Base-by-base conservation (phyloP, 2,888 invertebrate species). In the Hirtodrosophila cameraria region DNA sequence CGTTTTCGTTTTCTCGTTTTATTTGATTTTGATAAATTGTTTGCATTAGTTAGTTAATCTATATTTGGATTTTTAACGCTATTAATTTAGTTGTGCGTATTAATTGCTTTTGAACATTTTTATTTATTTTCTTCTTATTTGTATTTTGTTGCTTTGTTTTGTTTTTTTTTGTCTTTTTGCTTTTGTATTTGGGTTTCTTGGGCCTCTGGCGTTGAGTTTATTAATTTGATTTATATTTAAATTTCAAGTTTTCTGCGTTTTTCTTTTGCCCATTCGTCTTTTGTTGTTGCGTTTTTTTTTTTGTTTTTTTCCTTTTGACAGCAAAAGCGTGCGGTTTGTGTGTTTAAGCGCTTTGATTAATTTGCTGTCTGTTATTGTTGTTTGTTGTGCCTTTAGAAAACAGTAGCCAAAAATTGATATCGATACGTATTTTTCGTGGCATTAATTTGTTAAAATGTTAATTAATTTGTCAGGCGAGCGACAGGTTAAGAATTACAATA, bases 381-480 rank as follows among this genome's bases (percentile, higher is more conserved):
- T 20, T 20, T 46, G 35, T 45, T 49, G 48, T 49, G 18, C 35
- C 36, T 35, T 46, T 59, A 28, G 11, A 60, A 20, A 70, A 80
- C 81, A 55, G 84, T 70, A 86, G 81, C 74, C 65, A 62, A 73
- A 58, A 60, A 52, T 13, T 28, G 46, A 70, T 75, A 58, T 67
- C 52, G 58, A 67, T 57, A 35, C 52, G 30, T 31, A 49, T 30
- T 30, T 12, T 55, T 57, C 30, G 71, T 33, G 64, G 55, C 58
- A 77, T 54, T 72, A 71, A 78, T 82, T 86, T 81, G 63, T 76
- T 61, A 46, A 66, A 76, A 79, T 76, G 86, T 57, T 86, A 86
- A 86, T 86, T 83, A 66, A 76, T 75, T 65, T 86, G 80, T 86
- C 86, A 81, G 86, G 64, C 73, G 38, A 62, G 39, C 48, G 63